These are phyloP conservation scores for Butorides virescens DNA, from an alignment of 2,113 vertebrate genomes.

Conservation along the genomic window DNA sequence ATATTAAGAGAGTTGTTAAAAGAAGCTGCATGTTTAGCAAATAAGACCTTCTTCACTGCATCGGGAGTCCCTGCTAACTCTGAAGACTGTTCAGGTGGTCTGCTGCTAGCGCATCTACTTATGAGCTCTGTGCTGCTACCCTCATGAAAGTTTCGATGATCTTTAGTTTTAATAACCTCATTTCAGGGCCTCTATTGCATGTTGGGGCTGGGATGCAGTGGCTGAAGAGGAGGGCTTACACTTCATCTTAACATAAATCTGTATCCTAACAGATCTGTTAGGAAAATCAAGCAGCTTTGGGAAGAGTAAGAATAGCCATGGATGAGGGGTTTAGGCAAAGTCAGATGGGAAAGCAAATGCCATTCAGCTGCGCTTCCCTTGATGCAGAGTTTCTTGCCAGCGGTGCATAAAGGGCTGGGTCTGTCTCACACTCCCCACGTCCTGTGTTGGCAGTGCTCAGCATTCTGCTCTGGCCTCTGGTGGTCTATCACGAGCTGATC, in stretches of 20 bases:
- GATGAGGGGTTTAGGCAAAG: background rate
- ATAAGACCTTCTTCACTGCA: background rate
- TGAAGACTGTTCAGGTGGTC: background rate
- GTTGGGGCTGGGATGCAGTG: background rate
- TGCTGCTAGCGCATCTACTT: background rate
- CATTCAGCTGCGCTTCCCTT: background rate
- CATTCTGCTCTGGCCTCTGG: slow-evolving; percentile 94
- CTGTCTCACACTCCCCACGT: background rate
- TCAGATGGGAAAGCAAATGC: background rate
- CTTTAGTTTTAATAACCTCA: background rate
- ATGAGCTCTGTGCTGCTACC: background rate
- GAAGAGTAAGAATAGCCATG: background rate
- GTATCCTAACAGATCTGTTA: background rate
- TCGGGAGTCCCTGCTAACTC: background rate
- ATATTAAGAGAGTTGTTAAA: background rate
- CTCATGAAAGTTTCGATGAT: background rate
- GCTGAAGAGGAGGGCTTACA: background rate
- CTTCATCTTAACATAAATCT: background rate
- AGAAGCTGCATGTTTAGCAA: background rate
- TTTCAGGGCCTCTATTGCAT: background rate
- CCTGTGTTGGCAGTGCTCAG: slow-evolving; percentile 83
- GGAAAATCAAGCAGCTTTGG: background rate
- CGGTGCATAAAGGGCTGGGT: fast-evolving
- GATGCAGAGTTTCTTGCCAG: background rate
- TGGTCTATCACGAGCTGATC: slow-evolving; percentile 97